Evolutionary conservation across 2,888 invertebrate genomes (phyloP).

Genomic region (Rhogogaster chlorosoma): DNA sequence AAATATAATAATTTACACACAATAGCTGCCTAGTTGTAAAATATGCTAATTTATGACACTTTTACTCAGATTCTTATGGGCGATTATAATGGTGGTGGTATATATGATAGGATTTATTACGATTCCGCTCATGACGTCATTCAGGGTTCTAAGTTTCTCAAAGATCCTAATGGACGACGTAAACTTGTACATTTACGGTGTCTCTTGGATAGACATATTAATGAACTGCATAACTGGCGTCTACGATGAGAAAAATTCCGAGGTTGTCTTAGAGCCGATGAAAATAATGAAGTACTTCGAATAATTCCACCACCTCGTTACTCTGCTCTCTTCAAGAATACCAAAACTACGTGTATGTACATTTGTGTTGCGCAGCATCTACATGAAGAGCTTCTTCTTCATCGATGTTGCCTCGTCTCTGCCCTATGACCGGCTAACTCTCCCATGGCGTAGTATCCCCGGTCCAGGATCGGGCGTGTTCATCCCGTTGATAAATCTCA

Average conservation of each 20-base stretch:
- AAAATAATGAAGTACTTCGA: slow-evolving; percentile 66
- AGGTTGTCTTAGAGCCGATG: slow-evolving; percentile 62
- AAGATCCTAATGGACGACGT: slow-evolving; percentile 63
- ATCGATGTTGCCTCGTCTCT: slow-evolving; percentile 70
- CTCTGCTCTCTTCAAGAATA: neutral
- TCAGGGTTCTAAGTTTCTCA: slow-evolving; percentile 68
- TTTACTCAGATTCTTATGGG: slow-evolving; percentile 70
- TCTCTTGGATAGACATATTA: slow-evolving; percentile 72
- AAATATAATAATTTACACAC: neutral
- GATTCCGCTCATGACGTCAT: slow-evolving; percentile 70
- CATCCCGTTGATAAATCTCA: slow-evolving; percentile 64
- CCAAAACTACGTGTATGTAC: neutral
- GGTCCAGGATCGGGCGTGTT: slow-evolving; percentile 60
- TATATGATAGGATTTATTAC: slow-evolving; percentile 68
- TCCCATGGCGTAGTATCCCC: slow-evolving; percentile 67
- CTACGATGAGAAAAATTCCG: slow-evolving; percentile 57
- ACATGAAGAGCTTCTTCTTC: slow-evolving; percentile 64
- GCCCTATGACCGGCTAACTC: slow-evolving; percentile 71
- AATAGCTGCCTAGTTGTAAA: slow-evolving; percentile 25
- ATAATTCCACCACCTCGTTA: neutral
- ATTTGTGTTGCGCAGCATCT: slow-evolving; percentile 62
- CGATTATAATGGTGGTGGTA: slow-evolving; percentile 67
- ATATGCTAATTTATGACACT: neutral
- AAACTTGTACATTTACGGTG: slow-evolving; percentile 66
- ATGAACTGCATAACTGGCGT: slow-evolving; percentile 68